Evolutionary conservation across 2,797 vertebrate species (phyloP), one percentile per base, ranked within the genome.

Genomic region (Danio albolineatus): DNA sequence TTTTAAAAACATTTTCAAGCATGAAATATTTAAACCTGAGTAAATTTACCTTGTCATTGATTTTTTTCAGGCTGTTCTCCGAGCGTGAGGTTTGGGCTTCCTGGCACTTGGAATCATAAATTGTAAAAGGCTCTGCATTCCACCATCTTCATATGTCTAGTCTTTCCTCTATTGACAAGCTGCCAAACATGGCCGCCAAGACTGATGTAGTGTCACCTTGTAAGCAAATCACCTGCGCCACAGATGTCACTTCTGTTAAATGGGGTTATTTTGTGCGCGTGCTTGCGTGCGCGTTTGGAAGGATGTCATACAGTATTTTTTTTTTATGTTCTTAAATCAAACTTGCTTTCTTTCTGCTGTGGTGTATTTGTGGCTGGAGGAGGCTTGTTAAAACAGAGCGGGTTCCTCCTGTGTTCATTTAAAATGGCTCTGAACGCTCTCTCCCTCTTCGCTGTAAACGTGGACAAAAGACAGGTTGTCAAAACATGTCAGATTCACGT

Each of bases 141-240:
- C 16, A 60, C 78, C 70, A 75, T 80, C 61, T 77, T 73, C 81
- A 82, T 79, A 79, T 82, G 80, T 86, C 80, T 82, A 77, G 74
- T 82, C 76, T 81, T 79, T 82, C 56, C 70, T 75, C 19, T 84
- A 88, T 88, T 82, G 85, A 88, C 84, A 78, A 86, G 69, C 84
- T 84, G 87, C 84, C 87, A 81, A 73, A 79, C 60, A 81, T 73
- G 76, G 72, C 81, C 41, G 72, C 71, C 78, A 81, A 81, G 74
- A 84, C 46, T 76, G 76, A 84, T 84, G 81, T 78, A 56, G 48
- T 84, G 82, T 82, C 82, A 84, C 80, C 80, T 75, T 84, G 80
- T 78, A 84, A 76, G 82, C 80, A 80, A 82, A 82, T 86, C 80
- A 74, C 83, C 72, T 77, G 69, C 57, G 10, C 74, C 77, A 74